Evolutionary conservation across 2,888 invertebrate species (phyloP).

Genomic region (Cerastis rubricosa): DNA sequence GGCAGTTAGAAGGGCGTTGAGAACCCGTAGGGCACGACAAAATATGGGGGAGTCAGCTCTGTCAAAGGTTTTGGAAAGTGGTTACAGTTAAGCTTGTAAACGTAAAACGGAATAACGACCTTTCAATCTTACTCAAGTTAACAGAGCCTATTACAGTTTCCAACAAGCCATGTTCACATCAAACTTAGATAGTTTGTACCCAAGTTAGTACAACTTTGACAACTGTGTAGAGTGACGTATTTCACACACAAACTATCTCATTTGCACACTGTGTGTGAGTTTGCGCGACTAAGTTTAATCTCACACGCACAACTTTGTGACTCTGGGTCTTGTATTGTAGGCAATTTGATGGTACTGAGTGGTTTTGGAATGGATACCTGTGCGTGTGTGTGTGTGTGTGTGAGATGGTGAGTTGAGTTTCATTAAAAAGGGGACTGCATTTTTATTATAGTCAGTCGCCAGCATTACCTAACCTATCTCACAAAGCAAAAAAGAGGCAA

Average conservation of each 20-base stretch:
- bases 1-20: too few relatives aligned
- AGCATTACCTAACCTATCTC: too few relatives aligned
- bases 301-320: slow-evolving; percentile 19
- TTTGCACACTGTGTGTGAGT: slow-evolving; percentile 16
- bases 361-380: not conserved
- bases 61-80: too few relatives aligned
- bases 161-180: slow-evolving; percentile 6
- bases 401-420: not conserved
- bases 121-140: slow-evolving; percentile 2
- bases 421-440: not conserved
- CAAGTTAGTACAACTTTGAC: slow-evolving; percentile 36
- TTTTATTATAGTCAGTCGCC: not conserved
- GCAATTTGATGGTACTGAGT: slow-evolving; percentile 11
- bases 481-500: too few relatives aligned
- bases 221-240: slow-evolving; percentile 38
- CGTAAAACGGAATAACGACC: not conserved
- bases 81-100: not conserved
- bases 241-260: not conserved
- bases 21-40: too few relatives aligned
- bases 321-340: not conserved
- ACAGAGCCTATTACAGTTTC: slow-evolving; percentile 11
- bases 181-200: slow-evolving; percentile 37
- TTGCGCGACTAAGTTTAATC: slow-evolving; percentile 22
- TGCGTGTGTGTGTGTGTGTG: not conserved
- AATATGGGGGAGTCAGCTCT: too few relatives aligned